phyloP scores from a whole-genome alignment of 1,140 invertebrate genomes.

The Sarcophaga peregrina region DNA sequence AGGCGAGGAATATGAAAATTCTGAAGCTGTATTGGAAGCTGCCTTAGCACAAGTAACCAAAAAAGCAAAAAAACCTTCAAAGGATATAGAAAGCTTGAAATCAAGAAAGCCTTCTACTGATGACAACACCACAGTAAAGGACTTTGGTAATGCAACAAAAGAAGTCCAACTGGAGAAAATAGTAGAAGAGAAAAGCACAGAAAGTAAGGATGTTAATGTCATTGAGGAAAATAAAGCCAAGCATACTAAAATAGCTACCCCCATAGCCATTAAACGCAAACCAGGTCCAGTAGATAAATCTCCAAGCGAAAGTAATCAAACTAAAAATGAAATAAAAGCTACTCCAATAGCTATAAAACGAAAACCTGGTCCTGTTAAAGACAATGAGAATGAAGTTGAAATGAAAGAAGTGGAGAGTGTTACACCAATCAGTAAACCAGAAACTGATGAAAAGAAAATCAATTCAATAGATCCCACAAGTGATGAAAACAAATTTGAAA shows the following conservation, averaged over 20 bases:
- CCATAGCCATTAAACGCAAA: conserved; percentile 26
- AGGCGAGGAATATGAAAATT: conserved; percentile 75
- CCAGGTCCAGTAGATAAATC: not conserved
- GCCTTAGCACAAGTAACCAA: conserved; percentile 45
- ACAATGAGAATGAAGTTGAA: not conserved
- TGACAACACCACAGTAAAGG: conserved; percentile 44
- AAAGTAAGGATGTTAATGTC: conserved; percentile 29
- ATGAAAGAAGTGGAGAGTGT: no score
- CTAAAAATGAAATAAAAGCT: not conserved
- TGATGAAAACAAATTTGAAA: not conserved
- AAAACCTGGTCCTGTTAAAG: not conserved
- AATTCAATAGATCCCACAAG: not conserved
- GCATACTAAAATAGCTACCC: not conserved
- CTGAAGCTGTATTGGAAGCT: conserved; percentile 53
- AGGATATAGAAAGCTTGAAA: conserved; percentile 42
- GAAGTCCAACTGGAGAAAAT: conserved; percentile 28
- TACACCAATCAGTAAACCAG: no score
- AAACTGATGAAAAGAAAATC: not conserved
- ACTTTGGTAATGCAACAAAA: not conserved
- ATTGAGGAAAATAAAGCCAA: not conserved
- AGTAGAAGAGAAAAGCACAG: not conserved
- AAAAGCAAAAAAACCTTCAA: conserved; percentile 44
- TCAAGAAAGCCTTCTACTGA: conserved; percentile 51
- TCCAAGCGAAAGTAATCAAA: not conserved
- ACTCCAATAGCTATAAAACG: conserved; percentile 19